Evolutionary conservation across 2,113 vertebrate genomes (phyloP), one percentile per base, ranked within the genome.

Genomic region (Euleptes europaea): DNA sequence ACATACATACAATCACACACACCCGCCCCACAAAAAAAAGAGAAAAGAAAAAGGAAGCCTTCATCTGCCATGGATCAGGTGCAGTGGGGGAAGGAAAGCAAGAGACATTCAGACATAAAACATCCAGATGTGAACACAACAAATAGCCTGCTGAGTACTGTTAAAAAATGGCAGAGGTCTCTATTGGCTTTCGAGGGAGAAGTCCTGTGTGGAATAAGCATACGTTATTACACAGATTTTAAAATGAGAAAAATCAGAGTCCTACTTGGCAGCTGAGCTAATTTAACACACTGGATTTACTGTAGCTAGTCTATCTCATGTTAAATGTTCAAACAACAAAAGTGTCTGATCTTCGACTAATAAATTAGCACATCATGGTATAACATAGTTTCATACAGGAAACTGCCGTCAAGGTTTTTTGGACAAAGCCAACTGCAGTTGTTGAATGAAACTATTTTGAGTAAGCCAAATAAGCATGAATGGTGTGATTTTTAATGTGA

Each of bases 361-460:
- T 83, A 91, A 85, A 85, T 90, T 88, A 88, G 91, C 89, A 69
- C 40, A 77, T 92, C 88, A 91, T 90, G 83, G 82, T 31, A 90
- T 83, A 93, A 82, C 57, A 31, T 11, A 31, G 4, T 65, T 84
- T 31, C 82, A 87, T 67, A 0, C 78, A 78, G 73, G 90, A 94
- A 92, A 91, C 40, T 40, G 81, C 70, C 88, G 69, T 84, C 89
- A 89, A 75, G 69, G 86, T 38, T 92, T 86, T 67, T 82, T n/a
- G 86, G 85, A 90, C 80, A 88, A 89, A 92, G 21, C 35, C 42
- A 54, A n/a, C 57, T 28, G 15, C 9, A 66, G 54, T 13, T 84
- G 60, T 51, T 67, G 14, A 84, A 79, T 31, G 40, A 90, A 90
- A 85, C 51, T 80, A 90, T 69, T 54, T 19, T 4, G 87, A 92